phyloP scores from a whole-genome alignment of 1,140 invertebrate species.

The Holcopasites calliopsidis region DNA sequence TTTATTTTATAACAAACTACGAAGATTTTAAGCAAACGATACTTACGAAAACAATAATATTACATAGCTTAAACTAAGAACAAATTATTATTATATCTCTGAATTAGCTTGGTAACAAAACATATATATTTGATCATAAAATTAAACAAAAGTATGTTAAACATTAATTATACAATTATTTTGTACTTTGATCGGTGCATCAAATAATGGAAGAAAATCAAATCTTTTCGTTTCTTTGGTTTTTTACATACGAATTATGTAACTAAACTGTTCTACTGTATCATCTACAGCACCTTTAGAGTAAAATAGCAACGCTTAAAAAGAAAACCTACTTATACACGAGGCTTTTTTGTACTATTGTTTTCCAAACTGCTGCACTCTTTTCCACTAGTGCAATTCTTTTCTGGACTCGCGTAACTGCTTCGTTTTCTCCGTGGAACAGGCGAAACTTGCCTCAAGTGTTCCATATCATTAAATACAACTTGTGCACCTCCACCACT shows the following conservation, averaged over 20 bases:
- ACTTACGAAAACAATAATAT: background rate
- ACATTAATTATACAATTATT: slow-evolving; percentile 3
- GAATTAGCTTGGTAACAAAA: slow-evolving; percentile 10
- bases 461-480: slow-evolving; percentile 97
- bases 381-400: background rate
- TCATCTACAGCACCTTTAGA: too few species aligned
- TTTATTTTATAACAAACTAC: slow-evolving; percentile 13
- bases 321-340: slow-evolving; percentile 8
- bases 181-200: slow-evolving; percentile 38
- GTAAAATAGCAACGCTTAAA: background rate
- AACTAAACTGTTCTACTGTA: too few species aligned
- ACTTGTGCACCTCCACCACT: slow-evolving; percentile 96
- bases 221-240: slow-evolving; percentile 23
- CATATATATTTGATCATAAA: slow-evolving; percentile 18
- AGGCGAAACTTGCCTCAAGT: slow-evolving; percentile 91
- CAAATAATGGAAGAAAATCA: background rate
- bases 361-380: background rate
- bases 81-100: background rate
- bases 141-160: slow-evolving; percentile 21
- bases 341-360: slow-evolving; percentile 32
- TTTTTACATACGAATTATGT: slow-evolving; percentile 8
- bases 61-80: slow-evolving; percentile 19
- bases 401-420: slow-evolving; percentile 23
- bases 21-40: background rate
- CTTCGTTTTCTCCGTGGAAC: slow-evolving; percentile 72